Evolutionary conservation across 1,140 invertebrate genomes (phyloP), one percentile per base, ranked within the genome.

Genomic region (Chironomus tepperi): DNA sequence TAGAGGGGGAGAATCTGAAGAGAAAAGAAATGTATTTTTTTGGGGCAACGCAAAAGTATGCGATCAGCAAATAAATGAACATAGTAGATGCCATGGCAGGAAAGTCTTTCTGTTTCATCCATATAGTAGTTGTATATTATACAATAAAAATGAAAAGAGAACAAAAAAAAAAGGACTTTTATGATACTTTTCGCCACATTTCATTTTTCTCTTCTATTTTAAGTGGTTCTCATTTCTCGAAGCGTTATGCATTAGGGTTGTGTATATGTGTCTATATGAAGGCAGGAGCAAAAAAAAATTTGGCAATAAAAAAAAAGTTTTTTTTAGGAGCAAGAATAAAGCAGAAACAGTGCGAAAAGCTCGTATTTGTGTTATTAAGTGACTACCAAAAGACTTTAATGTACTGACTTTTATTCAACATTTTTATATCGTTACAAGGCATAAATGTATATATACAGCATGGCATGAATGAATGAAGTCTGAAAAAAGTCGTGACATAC

Each of bases 301-400:
- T 57, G 47, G 12, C 47, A 57, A 57, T 57, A 57, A 57, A 57
- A 57, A 57, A 57, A n/a, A 5, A n/a, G n/a, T n/a, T n/a, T 57
- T 57, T 57, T 57, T 57, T 10, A n/a, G 47, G 12, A 57, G 10
- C 47, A 57, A n/a, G 12, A 57, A 57, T n/a, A n/a, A 15, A 57
- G 47, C 12, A 57, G 47, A 5, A 57, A 57, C 24, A 57, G 47
- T 12, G 47, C 12, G 10, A 57, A 57, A 57, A 57, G 47, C 47
- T 57, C 47, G 47, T 57, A 57, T 57, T 57, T 57, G 47, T 57
- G 47, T 57, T 57, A 57, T 57, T 57, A 57, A 57, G 47, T 57
- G 47, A 57, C 47, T 57, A n/a, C 12, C 47, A 34, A 34, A 57
- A 57, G 47, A 57, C 47, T 57, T 57, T 57, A 57, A 57, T 57